Base-by-base conservation (phyloP, 37 sponge, comb jelly and placozoan genomes). In the Chondrilla cf. caribensis region DNA sequence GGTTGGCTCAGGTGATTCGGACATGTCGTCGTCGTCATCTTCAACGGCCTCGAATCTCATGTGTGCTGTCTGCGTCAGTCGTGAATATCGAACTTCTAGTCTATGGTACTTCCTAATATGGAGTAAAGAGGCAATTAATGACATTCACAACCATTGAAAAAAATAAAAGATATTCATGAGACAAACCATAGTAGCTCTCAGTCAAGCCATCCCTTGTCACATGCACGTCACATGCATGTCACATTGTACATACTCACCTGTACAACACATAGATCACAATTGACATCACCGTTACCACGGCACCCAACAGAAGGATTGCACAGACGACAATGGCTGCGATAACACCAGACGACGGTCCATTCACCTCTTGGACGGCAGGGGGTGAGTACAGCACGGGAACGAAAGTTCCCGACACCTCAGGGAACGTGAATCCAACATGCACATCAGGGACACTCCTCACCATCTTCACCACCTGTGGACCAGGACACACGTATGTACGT, bases 41-140 rank as follows among this genome's bases (percentile, higher is more conserved):
- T 39, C 73, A 44, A 8, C 1, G 14, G 84, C 82, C n/a, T 81
- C 89, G 60, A 89, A 89, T 9, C 85, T 84, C 81, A 89, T 72
- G 47, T 82, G 33, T 5, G 84, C 80, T 17, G 89, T 85, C 81
- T 88, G 88, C 14, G 54, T 38, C 19, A 89, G 82, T 6, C 89
- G 84, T 28, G 85, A 81, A 70, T 89, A 89, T 14, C 89, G 85
- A 8, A 82, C 79, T 64, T 84, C 60, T 0, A 89, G 85, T 35
- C 76, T 58, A 2, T 57, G 71, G 58, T 89, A 89, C 70, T 78
- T 84, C 58, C 89, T 89, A 71, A 22, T 9, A 64, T 22, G 54
- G 68, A 21, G 25, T 24, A 21, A 14, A n/a, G n/a, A n/a, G n/a
- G n/a, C n/a, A 54, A 17, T 17, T 17, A 54, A 54, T 17, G 17